A percentile compares a stretch with the other conserved stretches of the same genome.
phyloP scores from a whole-genome alignment of 2,797 vertebrate species.

The Ispidina lecontei region DNA sequence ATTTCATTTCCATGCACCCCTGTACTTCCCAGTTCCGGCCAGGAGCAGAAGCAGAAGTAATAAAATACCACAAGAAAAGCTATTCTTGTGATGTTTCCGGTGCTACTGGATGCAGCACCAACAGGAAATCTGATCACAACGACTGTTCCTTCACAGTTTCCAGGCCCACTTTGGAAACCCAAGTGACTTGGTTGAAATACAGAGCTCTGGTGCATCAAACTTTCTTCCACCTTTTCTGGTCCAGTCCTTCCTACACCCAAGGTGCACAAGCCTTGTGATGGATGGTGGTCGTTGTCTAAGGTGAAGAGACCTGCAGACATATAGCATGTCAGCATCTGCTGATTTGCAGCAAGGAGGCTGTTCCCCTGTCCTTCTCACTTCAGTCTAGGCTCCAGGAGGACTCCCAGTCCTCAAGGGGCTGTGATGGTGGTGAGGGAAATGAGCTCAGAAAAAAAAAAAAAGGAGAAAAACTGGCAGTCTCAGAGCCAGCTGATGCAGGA shows the following conservation, averaged over 20 bases:
- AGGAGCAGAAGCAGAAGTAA: slow-evolving; percentile 76
- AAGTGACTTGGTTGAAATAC: neutral
- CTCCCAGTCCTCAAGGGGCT: neutral
- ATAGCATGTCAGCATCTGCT: fast-evolving
- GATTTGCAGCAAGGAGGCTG: neutral
- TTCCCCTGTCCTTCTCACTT: neutral
- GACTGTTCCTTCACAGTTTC: slow-evolving; percentile 51
- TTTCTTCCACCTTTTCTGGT: neutral
- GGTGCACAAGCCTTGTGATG: fast-evolving
- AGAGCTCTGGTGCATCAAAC: neutral
- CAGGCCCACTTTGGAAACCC: slow-evolving; percentile 30
- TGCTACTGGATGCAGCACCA: slow-evolving; percentile 73
- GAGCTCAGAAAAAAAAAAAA: neutral
- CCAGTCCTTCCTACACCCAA: neutral
- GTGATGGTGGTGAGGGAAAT: neutral
- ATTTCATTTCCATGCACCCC: slow-evolving; percentile 61
- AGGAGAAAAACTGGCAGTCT: neutral
- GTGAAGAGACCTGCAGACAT: neutral
- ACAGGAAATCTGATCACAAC: slow-evolving; percentile 77
- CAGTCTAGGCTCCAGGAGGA: neutral
- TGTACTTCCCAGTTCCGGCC: slow-evolving; percentile 55
- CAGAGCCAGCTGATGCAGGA: neutral
- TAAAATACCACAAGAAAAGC: slow-evolving; percentile 76
- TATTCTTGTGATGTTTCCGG: slow-evolving; percentile 70
- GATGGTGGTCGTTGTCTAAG: neutral